Percentiles rank a stretch among this genome's conserved stretches.
phyloP scores from a whole-genome alignment of 2,797 vertebrate genomes.

The Varecia variegata region DNA sequence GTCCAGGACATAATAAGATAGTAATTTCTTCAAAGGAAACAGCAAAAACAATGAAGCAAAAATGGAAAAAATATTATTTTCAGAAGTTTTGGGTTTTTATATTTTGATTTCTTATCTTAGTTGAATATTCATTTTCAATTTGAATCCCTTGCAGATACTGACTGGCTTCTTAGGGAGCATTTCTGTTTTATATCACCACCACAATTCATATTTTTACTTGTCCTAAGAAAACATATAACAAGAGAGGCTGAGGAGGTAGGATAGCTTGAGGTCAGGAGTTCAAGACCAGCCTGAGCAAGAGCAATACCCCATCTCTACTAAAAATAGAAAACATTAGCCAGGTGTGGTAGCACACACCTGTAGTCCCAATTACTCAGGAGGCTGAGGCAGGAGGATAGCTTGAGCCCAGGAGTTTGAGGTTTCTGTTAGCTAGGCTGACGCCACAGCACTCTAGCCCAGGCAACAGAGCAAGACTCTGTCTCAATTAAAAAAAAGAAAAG shows the following conservation, averaged over 20 bases:
- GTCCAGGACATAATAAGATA: background rate
- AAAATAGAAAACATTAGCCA: too few relatives aligned
- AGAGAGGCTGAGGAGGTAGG: too few relatives aligned
- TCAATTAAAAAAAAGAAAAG: too few relatives aligned
- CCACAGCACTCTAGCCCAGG: too few relatives aligned
- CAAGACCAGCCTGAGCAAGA: too few relatives aligned
- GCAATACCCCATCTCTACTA: too few relatives aligned
- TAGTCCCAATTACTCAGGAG: too few relatives aligned
- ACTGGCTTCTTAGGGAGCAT: background rate
- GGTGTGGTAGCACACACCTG: accelerated
- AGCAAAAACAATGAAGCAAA: background rate
- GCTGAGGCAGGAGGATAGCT: too few relatives aligned
- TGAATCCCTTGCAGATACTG: background rate
- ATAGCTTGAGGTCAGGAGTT: too few relatives aligned
- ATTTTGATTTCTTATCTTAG: constrained; percentile 11
- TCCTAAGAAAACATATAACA: background rate
- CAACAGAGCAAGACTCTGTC: too few relatives aligned
- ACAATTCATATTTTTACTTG: background rate
- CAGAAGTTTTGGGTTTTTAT: background rate
- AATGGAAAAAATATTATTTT: background rate
- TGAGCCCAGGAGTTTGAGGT: too few relatives aligned
- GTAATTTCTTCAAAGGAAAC: background rate
- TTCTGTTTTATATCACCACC: background rate
- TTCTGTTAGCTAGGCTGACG: too few relatives aligned
- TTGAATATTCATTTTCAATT: background rate